Percentiles rank a stretch among this genome's conserved stretches.
These are phyloP conservation scores for Caenorhabditis auriculariae DNA, from an alignment of 2,888 invertebrate genomes.

Conservation along the genomic window DNA sequence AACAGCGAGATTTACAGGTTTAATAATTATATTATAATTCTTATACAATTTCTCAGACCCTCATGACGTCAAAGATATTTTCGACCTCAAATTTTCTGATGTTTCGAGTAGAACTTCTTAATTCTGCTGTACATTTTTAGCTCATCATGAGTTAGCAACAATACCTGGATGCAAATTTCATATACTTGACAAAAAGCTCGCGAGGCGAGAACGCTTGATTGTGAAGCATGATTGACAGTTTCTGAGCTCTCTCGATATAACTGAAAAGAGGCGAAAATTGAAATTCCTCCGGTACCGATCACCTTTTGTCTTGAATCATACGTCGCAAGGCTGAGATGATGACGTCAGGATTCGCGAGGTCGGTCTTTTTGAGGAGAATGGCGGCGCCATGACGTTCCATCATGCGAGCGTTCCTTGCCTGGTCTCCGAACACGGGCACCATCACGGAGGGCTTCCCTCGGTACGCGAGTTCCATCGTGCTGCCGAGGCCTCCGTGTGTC, in stretches of 20 bases:
- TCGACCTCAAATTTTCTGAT: too few species aligned
- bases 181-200: conserved; percentile 16
- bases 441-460: conserved; percentile 15
- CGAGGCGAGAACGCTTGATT: conserved; percentile 20
- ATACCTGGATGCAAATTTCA: conserved; percentile 26
- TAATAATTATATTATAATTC: too few species aligned
- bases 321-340: not conserved
- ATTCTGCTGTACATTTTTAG: too few species aligned
- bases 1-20: too few species aligned
- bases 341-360: conserved; percentile 5
- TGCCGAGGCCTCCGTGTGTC: conserved; percentile 35
- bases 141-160: too few species aligned
- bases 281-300: not conserved
- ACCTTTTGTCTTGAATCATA: conserved; percentile 8
- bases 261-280: not conserved
- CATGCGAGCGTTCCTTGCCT: conserved; percentile 19
- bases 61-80: too few species aligned
- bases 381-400: conserved; percentile 21
- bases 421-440: conserved; percentile 33
- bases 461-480: conserved; percentile 30
- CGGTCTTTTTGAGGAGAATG: conserved; percentile 9
- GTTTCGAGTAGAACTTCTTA: too few species aligned
- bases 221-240: conserved; percentile 7
- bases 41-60: too few species aligned
- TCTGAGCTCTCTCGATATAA: conserved; percentile 5